These are phyloP conservation scores for Shinisaurus crocodilurus DNA, from an alignment of 2,113 vertebrate species.

Conservation along the genomic window DNA sequence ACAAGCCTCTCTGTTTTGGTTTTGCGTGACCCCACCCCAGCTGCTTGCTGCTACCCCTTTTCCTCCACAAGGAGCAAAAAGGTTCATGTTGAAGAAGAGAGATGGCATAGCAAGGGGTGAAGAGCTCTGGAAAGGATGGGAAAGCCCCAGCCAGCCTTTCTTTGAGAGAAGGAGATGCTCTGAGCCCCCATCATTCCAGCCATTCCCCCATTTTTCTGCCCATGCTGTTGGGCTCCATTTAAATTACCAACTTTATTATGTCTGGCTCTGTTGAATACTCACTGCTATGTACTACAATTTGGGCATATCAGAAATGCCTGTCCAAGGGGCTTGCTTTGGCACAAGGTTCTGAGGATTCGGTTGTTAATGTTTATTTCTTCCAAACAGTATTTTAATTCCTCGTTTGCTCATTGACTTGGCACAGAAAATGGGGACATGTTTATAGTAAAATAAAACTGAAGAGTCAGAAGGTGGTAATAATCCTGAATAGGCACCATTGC, in stretches of 20 bases:
- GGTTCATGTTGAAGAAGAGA: neutral
- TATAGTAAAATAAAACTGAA: slow-evolving; percentile 17
- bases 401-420: neutral
- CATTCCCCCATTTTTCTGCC: neutral
- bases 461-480: neutral
- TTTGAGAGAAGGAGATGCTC: neutral
- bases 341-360: neutral
- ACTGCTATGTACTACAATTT: neutral
- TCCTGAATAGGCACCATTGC: neutral
- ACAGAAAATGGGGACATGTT: neutral
- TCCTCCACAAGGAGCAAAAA: too few species aligned
- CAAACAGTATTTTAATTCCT: slow-evolving; percentile 11
- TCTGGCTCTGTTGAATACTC: neutral
- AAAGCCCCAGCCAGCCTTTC: too few species aligned
- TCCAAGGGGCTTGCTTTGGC: neutral
- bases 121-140: neutral
- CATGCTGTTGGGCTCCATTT: neutral
- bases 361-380: slow-evolving; percentile 11
- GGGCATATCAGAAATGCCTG: neutral
- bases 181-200: neutral
- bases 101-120: neutral
- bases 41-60: neutral
- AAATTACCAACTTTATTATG: neutral
- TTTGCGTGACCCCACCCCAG: neutral
- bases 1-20: neutral